phyloP scores from a whole-genome alignment of 2,888 invertebrate species.

The Carcina quercana region DNA sequence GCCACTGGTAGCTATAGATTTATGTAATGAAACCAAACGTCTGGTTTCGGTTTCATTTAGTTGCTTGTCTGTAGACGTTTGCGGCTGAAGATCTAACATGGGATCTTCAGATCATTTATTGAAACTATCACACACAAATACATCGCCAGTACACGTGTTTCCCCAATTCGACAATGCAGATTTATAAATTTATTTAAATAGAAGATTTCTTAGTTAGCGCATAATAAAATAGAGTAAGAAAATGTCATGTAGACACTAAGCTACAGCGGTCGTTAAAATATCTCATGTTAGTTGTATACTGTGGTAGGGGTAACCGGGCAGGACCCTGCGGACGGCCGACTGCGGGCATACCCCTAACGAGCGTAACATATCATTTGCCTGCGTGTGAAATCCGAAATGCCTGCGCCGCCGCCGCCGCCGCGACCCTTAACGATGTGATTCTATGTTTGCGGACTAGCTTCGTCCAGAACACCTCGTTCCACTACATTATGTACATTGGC shows the following conservation, averaged over 20 bases:
- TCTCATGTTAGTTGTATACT: neutral
- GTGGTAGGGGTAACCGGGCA: neutral
- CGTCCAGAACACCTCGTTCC: neutral
- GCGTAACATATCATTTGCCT: slow-evolving; percentile 34
- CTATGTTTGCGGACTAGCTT: slow-evolving; percentile 23
- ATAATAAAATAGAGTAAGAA: neutral
- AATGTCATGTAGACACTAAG: neutral
- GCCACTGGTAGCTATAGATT: too few species aligned
- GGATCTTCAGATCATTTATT: too few species aligned
- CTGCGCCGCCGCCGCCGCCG: slow-evolving; percentile 17
- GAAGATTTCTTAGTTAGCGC: neutral
- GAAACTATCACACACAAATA: too few species aligned
- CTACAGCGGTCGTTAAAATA: neutral
- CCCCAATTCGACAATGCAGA: too few species aligned
- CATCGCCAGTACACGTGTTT: too few species aligned
- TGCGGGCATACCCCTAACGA: slow-evolving; percentile 24
- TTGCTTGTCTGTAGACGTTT: too few species aligned
- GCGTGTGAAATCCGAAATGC: slow-evolving; percentile 28
- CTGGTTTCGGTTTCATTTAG: too few species aligned
- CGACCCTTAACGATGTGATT: slow-evolving; percentile 29
- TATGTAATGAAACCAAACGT: too few species aligned
- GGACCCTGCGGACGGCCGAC: neutral
- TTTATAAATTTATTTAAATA: too few species aligned
- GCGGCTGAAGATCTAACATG: too few species aligned
- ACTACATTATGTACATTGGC: slow-evolving; percentile 14